Base-by-base conservation (phyloP, 2,888 invertebrate genomes). In the Fissipunctia ypsillon region DNA sequence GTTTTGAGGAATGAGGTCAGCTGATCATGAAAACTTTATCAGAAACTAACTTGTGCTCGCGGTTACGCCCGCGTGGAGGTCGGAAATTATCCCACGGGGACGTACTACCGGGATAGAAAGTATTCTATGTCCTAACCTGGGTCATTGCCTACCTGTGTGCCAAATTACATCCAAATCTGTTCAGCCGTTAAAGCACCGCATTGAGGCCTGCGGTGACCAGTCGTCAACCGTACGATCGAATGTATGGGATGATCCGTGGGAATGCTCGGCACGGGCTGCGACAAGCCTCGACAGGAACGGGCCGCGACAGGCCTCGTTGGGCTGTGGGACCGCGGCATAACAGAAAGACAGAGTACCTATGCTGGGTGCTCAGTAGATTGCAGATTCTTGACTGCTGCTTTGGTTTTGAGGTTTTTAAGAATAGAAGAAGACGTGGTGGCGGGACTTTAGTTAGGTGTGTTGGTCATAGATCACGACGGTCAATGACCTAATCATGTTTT, bases 1-100 rank as follows among this genome's bases (percentile, higher is more conserved):
- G 43, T 48, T 25, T 86, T 84, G 73, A 76, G 72, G 68, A 80
- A 83, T 73, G 41, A 72, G 76, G 74, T 69, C 71, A 66, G 31
- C 12, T 52, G 41, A 52, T 66, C 52, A 70, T 68, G 48, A 48
- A 73, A 60, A 61, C 16, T 41, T 63, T 52, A 38, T 69, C 31
- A 60, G 50, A 52, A 54, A 31, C 3, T n/a, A n/a, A 6, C 0
- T 63, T 31, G 45, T 31, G 16, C 5, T 2, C 0, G 45, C 31
- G 16, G 5, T 5, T 45, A 5, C 14, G 22, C 1, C n/a, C 9
- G 45, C 22, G 7, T 9, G 14, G 14, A 14, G 9, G 14, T 64
- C 5, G 9, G n/a, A n/a, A 31, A 64, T 2, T 45, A 45, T 45
- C 7, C 1, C 9, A 9, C 6, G 12, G 25, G 25, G 28, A 28